Evolutionary conservation across 1,140 invertebrate species (phyloP), one percentile per base, ranked within the genome.

Genomic region (Papilio machaon): DNA sequence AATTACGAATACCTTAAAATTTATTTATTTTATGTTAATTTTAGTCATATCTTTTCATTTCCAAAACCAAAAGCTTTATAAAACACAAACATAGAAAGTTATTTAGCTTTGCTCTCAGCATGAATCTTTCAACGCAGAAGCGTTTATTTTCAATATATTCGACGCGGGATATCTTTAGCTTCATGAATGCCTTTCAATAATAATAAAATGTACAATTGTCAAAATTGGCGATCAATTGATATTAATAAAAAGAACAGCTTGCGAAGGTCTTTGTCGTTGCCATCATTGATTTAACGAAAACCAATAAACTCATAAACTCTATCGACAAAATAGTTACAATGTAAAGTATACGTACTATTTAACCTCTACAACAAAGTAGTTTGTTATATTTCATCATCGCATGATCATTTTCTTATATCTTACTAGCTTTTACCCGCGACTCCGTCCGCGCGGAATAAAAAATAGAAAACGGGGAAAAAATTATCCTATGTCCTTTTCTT

Each of bases 211-310:
- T 54, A 46, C 76, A 78, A 78, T 78, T 78, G 76, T 60, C 76
- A 64, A 78, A 78, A 78, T 78, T 78, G 58, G 76, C 52, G 9
- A 38, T 60, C 76, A 78, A 78, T 78, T 78, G 76, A 43, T 78
- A 38, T 60, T 54, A 78, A 78, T 78, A 46, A 78, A 64, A 54
- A 23, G 23, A 78, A 78, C 38, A 35, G 54, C 30, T 64, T 15
- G 54, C 17, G 76, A 78, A 64, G 76, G 76, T 49, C 76, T 60
- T 78, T 30, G 52, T 46, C 38, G 17, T 78, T 78, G 35, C 35
- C 76, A 8, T 76, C 46, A 54, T 76, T 74, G 73, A 46, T 43
- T 46, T 47, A n/a, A 47, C 17, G 64, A 70, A 30, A 23, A 35
- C 30, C 64, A 70, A 70, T 70, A 70, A 70, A 38, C 64, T 70